Conservation (phyloP, 1,140 invertebrate species). For the Zaprionus gabonicus region DNA sequence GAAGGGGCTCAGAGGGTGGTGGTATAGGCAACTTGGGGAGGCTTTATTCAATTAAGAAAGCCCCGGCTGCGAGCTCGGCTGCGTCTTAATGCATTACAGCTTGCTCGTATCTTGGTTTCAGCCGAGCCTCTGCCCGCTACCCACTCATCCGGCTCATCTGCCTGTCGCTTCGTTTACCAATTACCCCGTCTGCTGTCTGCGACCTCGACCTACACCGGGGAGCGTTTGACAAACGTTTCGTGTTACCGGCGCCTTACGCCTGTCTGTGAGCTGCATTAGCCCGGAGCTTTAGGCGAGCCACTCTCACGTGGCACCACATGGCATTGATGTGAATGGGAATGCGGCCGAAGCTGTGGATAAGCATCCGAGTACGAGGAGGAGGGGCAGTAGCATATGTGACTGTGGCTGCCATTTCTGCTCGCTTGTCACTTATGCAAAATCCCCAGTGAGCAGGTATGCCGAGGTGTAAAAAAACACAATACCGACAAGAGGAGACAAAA, state of each 20-base stretch:
- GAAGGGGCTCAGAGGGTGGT: not conserved
- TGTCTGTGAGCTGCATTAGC: conserved; percentile 69
- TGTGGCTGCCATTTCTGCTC: conserved; percentile 18
- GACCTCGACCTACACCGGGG: conserved; percentile 45
- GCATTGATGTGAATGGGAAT: conserved; percentile 34
- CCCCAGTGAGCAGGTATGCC: conserved; percentile 67
- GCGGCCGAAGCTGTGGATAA: conserved; percentile 20
- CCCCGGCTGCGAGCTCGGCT: conserved; percentile 42
- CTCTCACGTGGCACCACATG: conserved; percentile 48
- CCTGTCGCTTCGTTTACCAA: conserved; percentile 31
- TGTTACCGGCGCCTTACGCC: conserved; percentile 61
- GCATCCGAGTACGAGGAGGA: conserved; percentile 4
- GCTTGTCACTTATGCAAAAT: conserved; percentile 79
- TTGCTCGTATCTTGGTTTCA: conserved; percentile 14
- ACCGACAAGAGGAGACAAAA: conserved; percentile 24
- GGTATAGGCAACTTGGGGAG: too few relatives aligned
- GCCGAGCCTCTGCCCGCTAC: too few relatives aligned
- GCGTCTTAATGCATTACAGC: conserved; percentile 53
- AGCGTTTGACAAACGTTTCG: conserved; percentile 69
- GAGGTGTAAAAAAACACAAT: conserved; percentile 66
- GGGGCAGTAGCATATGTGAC: conserved; percentile 4
- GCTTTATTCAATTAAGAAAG: conserved; percentile 63
- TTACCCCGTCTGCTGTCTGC: not conserved
- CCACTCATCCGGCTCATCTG: conserved; percentile 2
- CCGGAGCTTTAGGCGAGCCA: conserved; percentile 62